Evolutionary conservation across 2,888 invertebrate species (phyloP).

Genomic region (Protonemura montana): DNA sequence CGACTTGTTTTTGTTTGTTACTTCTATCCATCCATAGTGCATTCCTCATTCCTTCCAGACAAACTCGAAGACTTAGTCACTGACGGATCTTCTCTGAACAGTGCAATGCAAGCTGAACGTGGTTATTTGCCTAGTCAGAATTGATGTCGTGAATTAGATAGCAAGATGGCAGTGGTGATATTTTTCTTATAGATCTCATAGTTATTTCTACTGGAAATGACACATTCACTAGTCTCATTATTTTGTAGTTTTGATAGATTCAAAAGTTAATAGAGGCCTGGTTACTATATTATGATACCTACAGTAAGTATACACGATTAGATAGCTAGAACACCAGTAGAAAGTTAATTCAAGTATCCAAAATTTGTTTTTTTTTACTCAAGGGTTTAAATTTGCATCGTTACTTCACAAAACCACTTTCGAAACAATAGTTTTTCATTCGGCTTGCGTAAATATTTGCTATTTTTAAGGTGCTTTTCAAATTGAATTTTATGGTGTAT

Average conservation of each 20-base stretch:
- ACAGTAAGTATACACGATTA: background rate
- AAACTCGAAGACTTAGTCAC: background rate
- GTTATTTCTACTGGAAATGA: background rate
- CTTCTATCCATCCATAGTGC: background rate
- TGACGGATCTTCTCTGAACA: background rate
- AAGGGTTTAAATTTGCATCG: background rate
- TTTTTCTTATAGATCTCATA: slow-evolving; percentile 21
- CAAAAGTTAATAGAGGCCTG: background rate
- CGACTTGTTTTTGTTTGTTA: background rate
- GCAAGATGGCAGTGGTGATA: slow-evolving; percentile 66
- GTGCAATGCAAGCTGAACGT: slow-evolving; percentile 4
- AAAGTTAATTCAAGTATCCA: background rate
- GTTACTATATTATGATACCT: background rate
- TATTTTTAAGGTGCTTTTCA: background rate
- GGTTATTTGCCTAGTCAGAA: background rate
- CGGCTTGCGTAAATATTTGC: background rate
- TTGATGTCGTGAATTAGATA: slow-evolving; percentile 55
- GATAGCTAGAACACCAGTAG: background rate
- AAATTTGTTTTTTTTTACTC: background rate
- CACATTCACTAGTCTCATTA: background rate
- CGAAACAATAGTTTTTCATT: background rate
- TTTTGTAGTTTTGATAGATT: background rate
- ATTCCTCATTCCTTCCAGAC: background rate
- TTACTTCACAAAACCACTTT: background rate
- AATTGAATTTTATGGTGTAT: background rate